phyloP scores from a whole-genome alignment of 2,888 invertebrate genomes.

The Spisula subtruncata region DNA sequence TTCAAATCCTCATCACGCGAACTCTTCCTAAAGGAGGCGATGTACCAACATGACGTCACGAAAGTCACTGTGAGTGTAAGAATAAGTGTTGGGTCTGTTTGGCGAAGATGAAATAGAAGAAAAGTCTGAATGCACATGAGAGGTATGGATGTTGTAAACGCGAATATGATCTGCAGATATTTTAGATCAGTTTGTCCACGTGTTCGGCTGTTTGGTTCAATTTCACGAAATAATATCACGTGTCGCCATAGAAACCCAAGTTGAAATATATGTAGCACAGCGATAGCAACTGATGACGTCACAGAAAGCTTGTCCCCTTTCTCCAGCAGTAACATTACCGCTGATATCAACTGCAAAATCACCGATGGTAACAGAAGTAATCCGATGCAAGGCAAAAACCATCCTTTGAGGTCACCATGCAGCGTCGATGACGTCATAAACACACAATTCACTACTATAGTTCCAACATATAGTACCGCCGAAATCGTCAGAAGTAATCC shows the following conservation, averaged over 20 bases:
- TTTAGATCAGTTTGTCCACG: conserved; percentile 92
- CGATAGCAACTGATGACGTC: conserved; percentile 90
- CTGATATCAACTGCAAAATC: conserved; percentile 90
- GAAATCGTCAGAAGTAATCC: conserved; percentile 76
- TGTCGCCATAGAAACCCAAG: conserved; percentile 90
- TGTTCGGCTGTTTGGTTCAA: conserved; percentile 94
- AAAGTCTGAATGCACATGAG: conserved; percentile 95
- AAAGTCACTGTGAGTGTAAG: conserved; percentile 94
- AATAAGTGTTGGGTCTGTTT: conserved; percentile 88
- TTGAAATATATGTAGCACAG: conserved; percentile 88
- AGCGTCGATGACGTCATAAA: conserved; percentile 86
- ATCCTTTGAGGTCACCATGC: conserved; percentile 32
- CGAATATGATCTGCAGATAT: conserved; percentile 94
- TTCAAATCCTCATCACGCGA: conserved; percentile 89
- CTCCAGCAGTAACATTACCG: conserved; percentile 76
- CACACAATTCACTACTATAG: conserved; percentile 75
- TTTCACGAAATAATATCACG: conserved; percentile 94
- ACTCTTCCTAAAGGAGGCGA: conserved; percentile 94
- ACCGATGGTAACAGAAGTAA: conserved; percentile 92
- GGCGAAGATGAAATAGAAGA: conserved; percentile 89
- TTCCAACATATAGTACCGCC: conserved; percentile 76
- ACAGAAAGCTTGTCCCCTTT: conserved; percentile 73
- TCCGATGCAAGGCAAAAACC: conserved; percentile 91
- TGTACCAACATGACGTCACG: conserved; percentile 96
- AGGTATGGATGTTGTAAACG: conserved; percentile 95